Base-by-base conservation (phyloP, 2,113 vertebrate genomes). In the Paramisgurnus dabryanus region DNA sequence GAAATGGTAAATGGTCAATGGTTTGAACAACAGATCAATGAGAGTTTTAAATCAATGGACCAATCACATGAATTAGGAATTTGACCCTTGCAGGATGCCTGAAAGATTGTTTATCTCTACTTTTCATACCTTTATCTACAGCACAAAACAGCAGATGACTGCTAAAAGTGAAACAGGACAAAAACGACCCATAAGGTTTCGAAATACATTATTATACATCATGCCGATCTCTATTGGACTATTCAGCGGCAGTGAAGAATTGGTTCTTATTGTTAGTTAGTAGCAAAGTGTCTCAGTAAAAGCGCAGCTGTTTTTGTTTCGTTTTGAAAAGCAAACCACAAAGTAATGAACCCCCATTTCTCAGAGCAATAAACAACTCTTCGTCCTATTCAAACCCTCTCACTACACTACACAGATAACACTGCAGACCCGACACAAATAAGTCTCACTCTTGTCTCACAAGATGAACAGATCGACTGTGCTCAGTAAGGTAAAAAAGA, bases 321-420 rank as follows among this genome's bases (percentile, higher is more conserved):
- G n/a, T 63, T 65, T 67, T 67, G 11, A 80, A 10, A 84, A 67
- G 10, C 27, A 63, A 77, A 63, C 58, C 43, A n/a, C 50, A 65
- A 17, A 65, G 71, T 55, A 69, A 57, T 70, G 22, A 75, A 79
- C 64, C 13, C 58, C 64, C 18, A 76, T 70, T 71, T 83, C 60
- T 60, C 58, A 76, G n/a, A 69, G 18, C 60, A 76, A 75, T 45
- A 83, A 67, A 79, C 10, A 68, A 60, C 22, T 76, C 39, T 74
- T 41, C 10, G 9, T 43, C 18, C 6, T 22, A 11, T 55, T 75
- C 39, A 18, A 17, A 73, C 49, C 67, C 3, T 61, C n/a, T 73
- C 17, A 61, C 27, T 49, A n/a, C n/a, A n/a, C n/a, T n/a, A n/a
- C n/a, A n/a, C n/a, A 76, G 60, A 40, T 50, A 15, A 76, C 78